A percentile compares a stretch with the other conserved stretches of the same genome.
Evolutionary conservation across 1,140 invertebrate genomes (phyloP).

Genomic region (Drosophila seguyi): DNA sequence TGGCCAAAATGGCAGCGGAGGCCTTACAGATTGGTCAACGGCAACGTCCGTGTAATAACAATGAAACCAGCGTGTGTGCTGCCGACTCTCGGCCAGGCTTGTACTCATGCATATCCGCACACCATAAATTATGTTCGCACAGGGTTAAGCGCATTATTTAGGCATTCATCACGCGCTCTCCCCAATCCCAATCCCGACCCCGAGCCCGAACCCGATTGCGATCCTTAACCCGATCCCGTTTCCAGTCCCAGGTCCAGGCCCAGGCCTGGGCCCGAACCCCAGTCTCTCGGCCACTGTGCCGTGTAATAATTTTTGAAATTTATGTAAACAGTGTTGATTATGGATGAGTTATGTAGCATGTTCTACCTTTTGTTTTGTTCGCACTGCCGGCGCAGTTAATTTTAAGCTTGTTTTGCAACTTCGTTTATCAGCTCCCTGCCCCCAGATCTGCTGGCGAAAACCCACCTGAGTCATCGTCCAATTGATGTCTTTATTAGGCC

Average conservation of each 20-base stretch:
- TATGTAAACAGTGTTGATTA: slow-evolving; percentile 84
- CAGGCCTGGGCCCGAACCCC: slow-evolving; percentile 1
- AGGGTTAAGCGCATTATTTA: slow-evolving; percentile 84
- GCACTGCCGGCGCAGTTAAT: slow-evolving; percentile 75
- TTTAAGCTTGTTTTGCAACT: slow-evolving; percentile 75
- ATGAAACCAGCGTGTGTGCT: slow-evolving; percentile 77
- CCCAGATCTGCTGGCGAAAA: slow-evolving; percentile 13
- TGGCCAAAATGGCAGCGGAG: slow-evolving; percentile 73
- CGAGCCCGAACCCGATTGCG: slow-evolving; percentile 9
- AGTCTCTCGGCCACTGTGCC: slow-evolving; percentile 50
- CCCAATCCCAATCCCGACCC: slow-evolving; percentile 23
- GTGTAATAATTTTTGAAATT: slow-evolving; percentile 83
- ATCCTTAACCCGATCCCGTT: slow-evolving; percentile 11
- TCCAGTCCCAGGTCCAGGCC: slow-evolving; percentile 6
- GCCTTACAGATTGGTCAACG: slow-evolving; percentile 64
- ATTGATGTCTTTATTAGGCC: slow-evolving; percentile 80
- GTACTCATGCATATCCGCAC: slow-evolving; percentile 80
- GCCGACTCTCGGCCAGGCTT: slow-evolving; percentile 23
- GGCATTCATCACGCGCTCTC: slow-evolving; percentile 81
- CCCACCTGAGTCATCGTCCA: slow-evolving; percentile 70
- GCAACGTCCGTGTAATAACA: slow-evolving; percentile 82
- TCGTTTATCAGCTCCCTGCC: slow-evolving; percentile 54
- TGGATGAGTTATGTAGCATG: slow-evolving; percentile 83
- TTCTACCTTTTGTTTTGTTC: slow-evolving; percentile 78
- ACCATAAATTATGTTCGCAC: slow-evolving; percentile 84